These are phyloP conservation scores for Drosophila austrosaltans DNA, from an alignment of 2,888 invertebrate genomes.

Conservation along the genomic window DNA sequence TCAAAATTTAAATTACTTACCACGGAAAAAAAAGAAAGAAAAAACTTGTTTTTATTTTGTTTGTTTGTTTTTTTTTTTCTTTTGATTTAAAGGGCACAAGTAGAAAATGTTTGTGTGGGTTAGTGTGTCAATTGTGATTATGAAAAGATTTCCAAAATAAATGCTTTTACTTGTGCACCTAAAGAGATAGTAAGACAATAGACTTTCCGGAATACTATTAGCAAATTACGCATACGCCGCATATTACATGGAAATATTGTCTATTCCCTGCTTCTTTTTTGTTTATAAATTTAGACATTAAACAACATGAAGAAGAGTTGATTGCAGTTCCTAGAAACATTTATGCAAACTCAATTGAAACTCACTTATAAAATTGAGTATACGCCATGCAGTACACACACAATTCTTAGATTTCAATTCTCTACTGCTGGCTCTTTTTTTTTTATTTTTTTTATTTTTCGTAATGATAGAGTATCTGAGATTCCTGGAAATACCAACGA, in stretches of 20 bases:
- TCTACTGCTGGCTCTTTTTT: too few relatives aligned
- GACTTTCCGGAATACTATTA: too few relatives aligned
- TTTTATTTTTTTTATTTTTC: too few relatives aligned
- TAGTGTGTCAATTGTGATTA: slow-evolving; percentile 13
- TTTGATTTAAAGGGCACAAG: slow-evolving; percentile 1
- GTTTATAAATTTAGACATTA: not conserved
- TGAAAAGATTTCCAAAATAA: not conserved
- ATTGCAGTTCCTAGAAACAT: not conserved
- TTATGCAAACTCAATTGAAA: not conserved
- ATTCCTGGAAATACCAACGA: not conserved
- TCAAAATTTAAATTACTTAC: slow-evolving; percentile 23
- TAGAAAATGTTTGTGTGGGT: not conserved
- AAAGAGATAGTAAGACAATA: too few relatives aligned
- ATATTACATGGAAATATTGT: not conserved
- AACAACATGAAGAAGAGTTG: not conserved
- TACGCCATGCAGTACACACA: not conserved
- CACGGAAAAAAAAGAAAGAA: not conserved
- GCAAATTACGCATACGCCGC: not conserved
- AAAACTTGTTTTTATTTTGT: not conserved
- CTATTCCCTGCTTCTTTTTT: not conserved
- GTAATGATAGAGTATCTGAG: slow-evolving; percentile 1
- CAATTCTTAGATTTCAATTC: not conserved
- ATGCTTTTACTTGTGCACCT: not conserved
- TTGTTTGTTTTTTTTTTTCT: not conserved
- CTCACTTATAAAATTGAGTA: not conserved